A percentile compares a stretch with the other conserved stretches of the same genome.
phyloP scores from a whole-genome alignment of 1,140 invertebrate genomes.

The Mycetomoellerius zeteki region DNA sequence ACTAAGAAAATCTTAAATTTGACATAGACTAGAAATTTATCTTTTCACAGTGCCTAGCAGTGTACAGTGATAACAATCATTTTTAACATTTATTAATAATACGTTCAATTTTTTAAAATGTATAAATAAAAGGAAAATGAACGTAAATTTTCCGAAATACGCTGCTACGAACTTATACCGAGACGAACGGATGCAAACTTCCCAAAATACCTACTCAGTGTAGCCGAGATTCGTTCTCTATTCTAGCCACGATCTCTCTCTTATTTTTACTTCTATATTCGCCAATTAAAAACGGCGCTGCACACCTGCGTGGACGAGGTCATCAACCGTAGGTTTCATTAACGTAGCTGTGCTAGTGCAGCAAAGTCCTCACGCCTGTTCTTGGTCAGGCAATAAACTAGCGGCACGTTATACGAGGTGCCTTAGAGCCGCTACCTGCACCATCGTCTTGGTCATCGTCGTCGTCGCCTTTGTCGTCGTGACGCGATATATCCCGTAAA shows the following conservation, averaged over 20 bases:
- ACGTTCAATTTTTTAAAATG: background rate
- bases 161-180: background rate
- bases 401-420: constrained; percentile 71
- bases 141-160: background rate
- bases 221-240: background rate
- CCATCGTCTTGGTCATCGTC: constrained; percentile 11
- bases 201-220: background rate
- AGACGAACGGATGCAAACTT: background rate
- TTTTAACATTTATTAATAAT: background rate
- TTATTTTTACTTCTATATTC: background rate
- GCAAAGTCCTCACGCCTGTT: constrained; percentile 55
- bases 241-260: background rate
- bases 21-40: background rate
- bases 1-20: background rate
- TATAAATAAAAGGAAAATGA: background rate
- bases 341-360: constrained; percentile 55
- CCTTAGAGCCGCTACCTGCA: constrained; percentile 64
- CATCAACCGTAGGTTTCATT: constrained; percentile 68
- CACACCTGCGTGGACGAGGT: constrained; percentile 10
- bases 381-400: constrained; percentile 73
- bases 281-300: constrained; percentile 48
- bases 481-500: constrained; percentile 75
- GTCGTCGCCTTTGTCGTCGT: constrained; percentile 12
- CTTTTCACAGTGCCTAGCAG: background rate
- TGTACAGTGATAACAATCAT: background rate